Evolutionary conservation across 2,888 invertebrate species (phyloP), one percentile per base, ranked within the genome.

Genomic region (Zeuzera pyrina): DNA sequence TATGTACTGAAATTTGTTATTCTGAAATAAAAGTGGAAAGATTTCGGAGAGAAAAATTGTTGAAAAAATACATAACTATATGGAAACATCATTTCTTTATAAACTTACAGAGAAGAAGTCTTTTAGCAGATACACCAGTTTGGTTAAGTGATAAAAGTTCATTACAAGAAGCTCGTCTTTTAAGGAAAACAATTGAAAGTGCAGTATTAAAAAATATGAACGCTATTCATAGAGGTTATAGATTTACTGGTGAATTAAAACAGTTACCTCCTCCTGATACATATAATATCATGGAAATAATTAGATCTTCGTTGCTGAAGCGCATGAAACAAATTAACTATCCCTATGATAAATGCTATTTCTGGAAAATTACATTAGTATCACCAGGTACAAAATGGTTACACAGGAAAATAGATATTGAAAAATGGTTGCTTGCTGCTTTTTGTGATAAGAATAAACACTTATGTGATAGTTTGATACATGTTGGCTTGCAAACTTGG

Each of bases 341-440:
- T 55, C 72, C 59, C 42, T 57, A 79, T 52, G 57, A 74, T 48
- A 68, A 73, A 60, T 67, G 68, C 49, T 61, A 74, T 57, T 58
- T 81, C 58, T 90, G 90, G 90, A 90, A 90, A 67, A 57, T 89
- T 16, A 79, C 86, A 3, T 56, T 90, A 30, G 86, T 88, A 4
- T 74, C 87, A 33, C 87, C 89, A 1, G 74, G 84, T 40, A 45
- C 71, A 29, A 76, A 84, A 51, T 78, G 79, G 60, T 42, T 79
- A 10, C 51, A 70, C 36, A 66, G 57, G 35, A 73, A 76, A 38
- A 64, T 85, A 45, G 64, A 85, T 39, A 50, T 86, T 30, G 71
- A 79, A 36, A 78, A 78, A 41, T 76, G 85, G 66, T 47, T 87
- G 33, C 45, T 68, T 27, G 63, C 76, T 39, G 79, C 76, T 16